These are phyloP conservation scores for Pygoscelis adeliae DNA, from an alignment of 2,113 vertebrate species.

Conservation along the genomic window DNA sequence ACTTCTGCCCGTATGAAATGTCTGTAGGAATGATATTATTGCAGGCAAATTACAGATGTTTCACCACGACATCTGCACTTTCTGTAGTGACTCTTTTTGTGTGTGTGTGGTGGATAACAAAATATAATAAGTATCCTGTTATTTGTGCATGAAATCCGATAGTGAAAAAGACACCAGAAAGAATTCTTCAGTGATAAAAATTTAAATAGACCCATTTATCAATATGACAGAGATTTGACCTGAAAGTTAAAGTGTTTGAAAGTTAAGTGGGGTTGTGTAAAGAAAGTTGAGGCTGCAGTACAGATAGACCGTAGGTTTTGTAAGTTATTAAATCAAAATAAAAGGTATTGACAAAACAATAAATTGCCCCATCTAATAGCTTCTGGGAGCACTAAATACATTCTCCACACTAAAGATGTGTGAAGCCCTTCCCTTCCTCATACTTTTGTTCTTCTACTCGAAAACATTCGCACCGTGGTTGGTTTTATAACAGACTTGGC, in stretches of 20 bases:
- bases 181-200: constrained; percentile 61
- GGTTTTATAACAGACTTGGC: not conserved
- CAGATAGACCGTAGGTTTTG: not conserved
- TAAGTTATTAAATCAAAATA: constrained; percentile 65
- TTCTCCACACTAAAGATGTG: not conserved
- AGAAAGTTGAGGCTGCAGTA: constrained; percentile 10
- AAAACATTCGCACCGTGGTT: not conserved
- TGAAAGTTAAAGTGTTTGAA: constrained; percentile 55
- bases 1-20: accelerated
- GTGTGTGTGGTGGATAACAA: not conserved
- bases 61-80: not conserved
- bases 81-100: not conserved
- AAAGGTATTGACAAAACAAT: constrained; percentile 62
- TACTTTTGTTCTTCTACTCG: not conserved
- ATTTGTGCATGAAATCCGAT: constrained; percentile 60
- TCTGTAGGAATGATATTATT: not conserved
- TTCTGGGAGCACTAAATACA: constrained; percentile 12
- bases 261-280: constrained; percentile 52
- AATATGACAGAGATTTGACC: constrained; percentile 66
- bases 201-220: constrained; percentile 71
- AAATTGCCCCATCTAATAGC: constrained; percentile 31
- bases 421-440: not conserved
- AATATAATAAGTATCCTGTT: constrained; percentile 32
- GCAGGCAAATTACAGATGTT: not conserved
- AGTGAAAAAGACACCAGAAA: constrained; percentile 53